A percentile compares a stretch with the other conserved stretches of the same genome.
These are phyloP conservation scores for Cordilura impudica DNA, from an alignment of 2,888 invertebrate genomes.

Conservation along the genomic window DNA sequence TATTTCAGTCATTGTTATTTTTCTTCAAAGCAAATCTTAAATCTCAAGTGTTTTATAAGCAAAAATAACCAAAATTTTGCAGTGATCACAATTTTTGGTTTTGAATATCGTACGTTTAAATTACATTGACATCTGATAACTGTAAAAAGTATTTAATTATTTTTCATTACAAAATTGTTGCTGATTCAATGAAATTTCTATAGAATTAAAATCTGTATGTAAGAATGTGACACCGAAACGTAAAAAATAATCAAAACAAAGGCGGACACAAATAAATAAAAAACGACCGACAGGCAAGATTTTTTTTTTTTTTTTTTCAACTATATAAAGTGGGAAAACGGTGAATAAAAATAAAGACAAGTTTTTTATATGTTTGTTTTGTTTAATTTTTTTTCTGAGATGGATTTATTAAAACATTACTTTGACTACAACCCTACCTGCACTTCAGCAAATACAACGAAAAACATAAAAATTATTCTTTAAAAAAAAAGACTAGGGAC, in stretches of 20 bases:
- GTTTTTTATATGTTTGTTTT: not conserved
- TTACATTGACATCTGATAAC: constrained; percentile 44
- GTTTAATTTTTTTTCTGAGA: not conserved
- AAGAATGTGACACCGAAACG: constrained; percentile 13
- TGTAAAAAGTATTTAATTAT: constrained; percentile 32
- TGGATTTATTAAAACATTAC: not conserved
- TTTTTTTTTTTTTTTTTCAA: constrained; percentile 14
- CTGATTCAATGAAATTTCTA: constrained; percentile 57
- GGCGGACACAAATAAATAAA: constrained; percentile 23
- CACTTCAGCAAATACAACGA: not conserved
- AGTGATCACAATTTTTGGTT: not conserved
- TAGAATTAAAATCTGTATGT: constrained; percentile 36
- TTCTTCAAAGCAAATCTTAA: too few species aligned
- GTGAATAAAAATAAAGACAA: not conserved
- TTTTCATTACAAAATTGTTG: constrained; percentile 30
- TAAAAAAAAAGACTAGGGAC: not conserved
- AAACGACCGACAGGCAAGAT: constrained; percentile 9
- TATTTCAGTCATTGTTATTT: too few species aligned
- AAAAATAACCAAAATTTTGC: too few species aligned
- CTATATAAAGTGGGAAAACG: constrained; percentile 7
- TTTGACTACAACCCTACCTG: constrained; percentile 8
- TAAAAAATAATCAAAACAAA: constrained; percentile 40
- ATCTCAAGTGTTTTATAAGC: too few species aligned
- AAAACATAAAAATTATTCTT: not conserved
- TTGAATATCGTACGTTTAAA: constrained; percentile 2